Percentiles rank a stretch among this genome's conserved stretches.
Evolutionary conservation across 2,888 invertebrate genomes (phyloP).

Genomic region (Argyresthia albistria): DNA sequence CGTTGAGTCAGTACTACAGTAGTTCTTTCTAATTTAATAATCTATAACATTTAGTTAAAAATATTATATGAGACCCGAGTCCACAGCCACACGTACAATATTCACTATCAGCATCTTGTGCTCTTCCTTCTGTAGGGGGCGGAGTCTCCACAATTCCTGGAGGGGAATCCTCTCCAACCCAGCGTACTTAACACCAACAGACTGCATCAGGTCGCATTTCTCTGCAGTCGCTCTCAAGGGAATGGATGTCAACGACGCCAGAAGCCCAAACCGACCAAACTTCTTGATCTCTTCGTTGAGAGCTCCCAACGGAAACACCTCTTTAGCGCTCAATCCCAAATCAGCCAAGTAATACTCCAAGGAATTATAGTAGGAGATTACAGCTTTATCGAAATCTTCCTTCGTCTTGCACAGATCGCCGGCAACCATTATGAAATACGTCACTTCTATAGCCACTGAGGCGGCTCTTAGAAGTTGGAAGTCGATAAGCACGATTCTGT

Average conservation of each 20-base stretch:
- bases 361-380: conserved; percentile 25
- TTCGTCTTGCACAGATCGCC: conserved; percentile 19
- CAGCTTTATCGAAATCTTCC: conserved; percentile 25
- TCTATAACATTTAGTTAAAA: background rate
- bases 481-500: conserved; percentile 29
- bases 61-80: background rate
- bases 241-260: conserved; percentile 27
- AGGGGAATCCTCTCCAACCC: conserved; percentile 28
- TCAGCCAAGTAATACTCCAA: conserved; percentile 30
- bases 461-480: conserved; percentile 34
- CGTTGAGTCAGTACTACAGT: no score
- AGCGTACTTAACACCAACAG: conserved; percentile 17
- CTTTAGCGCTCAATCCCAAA: conserved; percentile 24
- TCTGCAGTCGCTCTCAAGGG: conserved; percentile 25
- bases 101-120: conserved; percentile 18
- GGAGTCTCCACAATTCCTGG: conserved; percentile 31
- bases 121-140: conserved; percentile 22
- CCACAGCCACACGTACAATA: background rate
- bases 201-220: conserved; percentile 24
- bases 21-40: background rate
- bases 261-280: conserved; percentile 30
- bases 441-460: conserved; percentile 31
- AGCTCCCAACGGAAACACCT: conserved; percentile 22
- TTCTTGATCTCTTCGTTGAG: conserved; percentile 28
- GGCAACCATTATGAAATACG: conserved; percentile 25